Evolutionary conservation across 64 coral and sea anemone genomes (phyloP).

Genomic region (Anthopleura sola): DNA sequence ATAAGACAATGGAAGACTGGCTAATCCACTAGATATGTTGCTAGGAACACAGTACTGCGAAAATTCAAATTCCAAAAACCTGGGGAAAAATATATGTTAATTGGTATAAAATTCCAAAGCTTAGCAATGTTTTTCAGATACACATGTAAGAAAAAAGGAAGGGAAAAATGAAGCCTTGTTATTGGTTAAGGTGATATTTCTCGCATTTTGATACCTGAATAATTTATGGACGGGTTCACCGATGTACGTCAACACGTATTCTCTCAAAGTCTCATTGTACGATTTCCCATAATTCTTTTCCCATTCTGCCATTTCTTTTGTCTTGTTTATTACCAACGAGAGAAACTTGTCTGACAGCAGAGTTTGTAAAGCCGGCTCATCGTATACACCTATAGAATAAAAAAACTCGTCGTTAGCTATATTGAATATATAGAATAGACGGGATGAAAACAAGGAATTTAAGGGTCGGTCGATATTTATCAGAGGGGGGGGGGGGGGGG

Average conservation of each 20-base stretch:
- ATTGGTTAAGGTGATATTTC: constrained; percentile 42
- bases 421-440: too few relatives aligned
- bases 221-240: too few relatives aligned
- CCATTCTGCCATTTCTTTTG: not conserved
- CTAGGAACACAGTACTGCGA: constrained; percentile 47
- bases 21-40: constrained; percentile 46
- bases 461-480: too few relatives aligned
- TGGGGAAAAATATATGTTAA: too few relatives aligned
- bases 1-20: constrained; percentile 34
- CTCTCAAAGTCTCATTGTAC: constrained; percentile 34
- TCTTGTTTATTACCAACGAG: too few relatives aligned
- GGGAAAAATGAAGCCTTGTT: constrained; percentile 50
- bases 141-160: too few relatives aligned
- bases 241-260: not conserved
- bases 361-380: constrained; percentile 11
- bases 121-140: too few relatives aligned
- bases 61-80: constrained; percentile 38
- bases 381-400: constrained; percentile 45
- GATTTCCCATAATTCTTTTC: constrained; percentile 12
- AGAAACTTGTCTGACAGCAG: constrained; percentile 21
- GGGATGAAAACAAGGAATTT: too few relatives aligned
- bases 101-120: too few relatives aligned
- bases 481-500: too few relatives aligned
- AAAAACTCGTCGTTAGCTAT: constrained; percentile 39
- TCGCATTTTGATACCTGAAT: too few relatives aligned